Percentiles rank a stretch among this genome's conserved stretches.
Conservation (phyloP, 2,888 invertebrate genomes). For the Drosophila peninsularis region DNA sequence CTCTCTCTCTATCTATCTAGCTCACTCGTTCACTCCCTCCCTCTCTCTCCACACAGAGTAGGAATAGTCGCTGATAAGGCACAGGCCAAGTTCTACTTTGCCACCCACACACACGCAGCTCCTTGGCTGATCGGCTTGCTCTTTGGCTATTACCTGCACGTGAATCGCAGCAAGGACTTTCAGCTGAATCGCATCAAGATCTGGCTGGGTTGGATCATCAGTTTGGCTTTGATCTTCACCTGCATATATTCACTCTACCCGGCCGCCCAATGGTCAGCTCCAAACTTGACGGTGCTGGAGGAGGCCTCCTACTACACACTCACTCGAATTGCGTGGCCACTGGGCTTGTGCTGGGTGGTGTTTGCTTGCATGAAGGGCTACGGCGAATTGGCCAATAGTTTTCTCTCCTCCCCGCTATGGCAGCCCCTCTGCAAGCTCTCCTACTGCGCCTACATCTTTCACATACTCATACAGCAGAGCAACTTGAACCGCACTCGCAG, state of each 20-base stretch:
- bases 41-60: too few species aligned
- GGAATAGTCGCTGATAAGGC: too few species aligned
- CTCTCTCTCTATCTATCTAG: too few species aligned
- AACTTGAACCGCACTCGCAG: constrained; percentile 17
- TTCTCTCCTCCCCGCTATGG: constrained; percentile 76
- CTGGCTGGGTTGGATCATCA: constrained; percentile 65
- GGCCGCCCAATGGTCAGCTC: constrained; percentile 33
- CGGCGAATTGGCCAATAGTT: constrained; percentile 71
- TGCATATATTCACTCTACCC: constrained; percentile 67
- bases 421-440: constrained; percentile 76
- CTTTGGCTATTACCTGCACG: constrained; percentile 74
- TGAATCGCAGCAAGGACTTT: constrained; percentile 46
- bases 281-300: constrained; percentile 47
- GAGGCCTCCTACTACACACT: constrained; percentile 75
- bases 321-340: constrained; percentile 77
- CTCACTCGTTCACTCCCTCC: too few species aligned
- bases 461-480: constrained; percentile 65
- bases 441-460: constrained; percentile 76
- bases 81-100: constrained; percentile 44
- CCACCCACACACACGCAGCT: constrained; percentile 73
- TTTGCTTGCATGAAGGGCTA: constrained; percentile 77
- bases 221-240: constrained; percentile 58
- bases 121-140: constrained; percentile 78
- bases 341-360: constrained; percentile 70
- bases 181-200: constrained; percentile 39